Percentiles rank a stretch among this genome's conserved stretches.
Conservation (phyloP, 2,888 invertebrate species). For the Polydrusus cervinus region DNA sequence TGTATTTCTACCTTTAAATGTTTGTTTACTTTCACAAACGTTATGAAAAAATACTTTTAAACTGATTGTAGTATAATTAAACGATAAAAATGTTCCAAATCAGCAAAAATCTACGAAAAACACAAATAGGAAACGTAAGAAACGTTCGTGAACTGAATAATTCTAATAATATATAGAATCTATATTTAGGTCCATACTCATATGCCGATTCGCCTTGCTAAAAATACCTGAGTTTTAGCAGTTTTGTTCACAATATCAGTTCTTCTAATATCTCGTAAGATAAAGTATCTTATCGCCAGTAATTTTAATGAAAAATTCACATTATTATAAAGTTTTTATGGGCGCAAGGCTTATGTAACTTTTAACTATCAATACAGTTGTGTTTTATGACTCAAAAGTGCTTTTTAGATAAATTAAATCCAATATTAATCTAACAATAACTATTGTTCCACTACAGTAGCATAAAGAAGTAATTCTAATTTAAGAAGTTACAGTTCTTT, state of each 20-base stretch:
- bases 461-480: neutral
- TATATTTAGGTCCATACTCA: constrained; percentile 52
- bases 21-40: too few species aligned
- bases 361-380: too few species aligned
- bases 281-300: constrained; percentile 25
- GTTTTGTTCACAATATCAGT: constrained; percentile 52
- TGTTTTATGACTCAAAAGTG: neutral
- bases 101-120: neutral
- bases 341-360: neutral
- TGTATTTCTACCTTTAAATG: too few species aligned
- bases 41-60: too few species aligned
- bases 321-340: neutral
- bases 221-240: constrained; percentile 53
- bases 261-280: constrained; percentile 19
- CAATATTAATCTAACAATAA: constrained; percentile 4
- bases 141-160: constrained; percentile 44
- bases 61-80: neutral
- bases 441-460: constrained; percentile 7
- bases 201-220: constrained; percentile 47
- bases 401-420: neutral
- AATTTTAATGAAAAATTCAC: neutral
- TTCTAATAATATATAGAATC: constrained; percentile 55
- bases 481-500: constrained; percentile 18
- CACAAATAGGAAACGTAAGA: constrained; percentile 6
- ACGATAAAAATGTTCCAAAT: neutral